Percentiles rank a stretch among this genome's conserved stretches.
phyloP scores from a whole-genome alignment of 2,888 invertebrate genomes.

The Capitulum mitella region DNA sequence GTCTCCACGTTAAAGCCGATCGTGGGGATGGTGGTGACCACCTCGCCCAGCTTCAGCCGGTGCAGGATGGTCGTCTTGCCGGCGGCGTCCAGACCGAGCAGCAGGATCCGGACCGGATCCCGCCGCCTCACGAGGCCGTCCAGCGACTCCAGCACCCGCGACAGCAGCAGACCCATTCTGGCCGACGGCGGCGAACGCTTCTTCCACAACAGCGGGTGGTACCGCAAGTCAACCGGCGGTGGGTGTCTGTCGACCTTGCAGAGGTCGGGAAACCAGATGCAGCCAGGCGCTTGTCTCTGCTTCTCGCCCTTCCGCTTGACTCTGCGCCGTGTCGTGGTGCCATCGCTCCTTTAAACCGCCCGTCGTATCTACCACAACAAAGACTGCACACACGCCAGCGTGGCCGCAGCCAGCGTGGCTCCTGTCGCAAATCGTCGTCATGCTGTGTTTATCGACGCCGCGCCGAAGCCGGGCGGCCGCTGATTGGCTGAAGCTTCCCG shows the following conservation, averaged over 20 bases:
- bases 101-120: background rate
- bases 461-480: background rate
- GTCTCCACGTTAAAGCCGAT: slow-evolving; percentile 22
- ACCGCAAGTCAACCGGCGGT: no score
- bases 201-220: no score
- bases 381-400: background rate
- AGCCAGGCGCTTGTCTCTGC: background rate
- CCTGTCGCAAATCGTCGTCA: background rate
- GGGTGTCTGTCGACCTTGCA: background rate
- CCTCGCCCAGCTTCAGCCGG: slow-evolving; percentile 15
- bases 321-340: background rate
- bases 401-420: background rate
- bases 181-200: background rate
- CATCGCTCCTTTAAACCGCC: background rate
- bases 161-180: slow-evolving; percentile 8
- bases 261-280: background rate
- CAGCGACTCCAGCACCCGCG: background rate
- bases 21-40: slow-evolving; percentile 22
- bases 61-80: slow-evolving; percentile 18
- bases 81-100: slow-evolving; percentile 18
- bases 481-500: background rate
- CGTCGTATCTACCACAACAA: background rate
- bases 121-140: background rate
- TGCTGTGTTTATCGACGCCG: background rate
- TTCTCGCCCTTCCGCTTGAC: background rate